These are phyloP conservation scores for Limosa lapponica DNA, from an alignment of 2,797 vertebrate genomes.

Conservation along the genomic window DNA sequence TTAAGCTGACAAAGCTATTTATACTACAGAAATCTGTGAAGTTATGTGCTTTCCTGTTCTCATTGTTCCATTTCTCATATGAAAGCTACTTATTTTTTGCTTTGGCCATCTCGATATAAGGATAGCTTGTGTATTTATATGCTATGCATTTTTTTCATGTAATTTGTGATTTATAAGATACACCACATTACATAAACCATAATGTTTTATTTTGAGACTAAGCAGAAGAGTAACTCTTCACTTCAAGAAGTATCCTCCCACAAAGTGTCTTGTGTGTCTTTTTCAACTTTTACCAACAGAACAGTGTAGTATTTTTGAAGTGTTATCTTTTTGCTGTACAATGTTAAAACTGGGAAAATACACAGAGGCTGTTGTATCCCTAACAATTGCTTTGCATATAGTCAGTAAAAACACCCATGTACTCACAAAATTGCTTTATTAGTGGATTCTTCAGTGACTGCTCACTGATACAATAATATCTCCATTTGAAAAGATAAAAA, in stretches of 20 bases:
- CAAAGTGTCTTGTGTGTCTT: background rate
- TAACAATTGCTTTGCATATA: background rate
- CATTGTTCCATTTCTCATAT: background rate
- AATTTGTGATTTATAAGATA: background rate
- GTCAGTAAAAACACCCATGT: background rate
- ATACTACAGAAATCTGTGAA: conserved; percentile 27
- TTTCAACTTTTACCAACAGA: background rate
- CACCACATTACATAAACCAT: conserved; percentile 45
- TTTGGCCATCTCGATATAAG: conserved; percentile 35
- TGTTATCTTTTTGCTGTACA: background rate
- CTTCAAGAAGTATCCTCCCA: background rate
- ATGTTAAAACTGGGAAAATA: background rate
- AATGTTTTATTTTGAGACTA: background rate
- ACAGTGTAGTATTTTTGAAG: background rate
- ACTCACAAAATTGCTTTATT: background rate
- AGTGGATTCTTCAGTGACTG: background rate
- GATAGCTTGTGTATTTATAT: background rate
- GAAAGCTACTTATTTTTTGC: conserved; percentile 8
- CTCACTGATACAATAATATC: background rate
- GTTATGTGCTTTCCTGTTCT: conserved; percentile 19
- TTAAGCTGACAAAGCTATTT: conserved; percentile 59
- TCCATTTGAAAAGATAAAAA: background rate
- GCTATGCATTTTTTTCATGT: background rate
- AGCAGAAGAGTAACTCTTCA: background rate
- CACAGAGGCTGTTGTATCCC: background rate